A percentile compares a stretch with the other conserved stretches of the same genome.
phyloP scores from a whole-genome alignment of 2,797 vertebrate species.

The Sebastes wilsoni region DNA sequence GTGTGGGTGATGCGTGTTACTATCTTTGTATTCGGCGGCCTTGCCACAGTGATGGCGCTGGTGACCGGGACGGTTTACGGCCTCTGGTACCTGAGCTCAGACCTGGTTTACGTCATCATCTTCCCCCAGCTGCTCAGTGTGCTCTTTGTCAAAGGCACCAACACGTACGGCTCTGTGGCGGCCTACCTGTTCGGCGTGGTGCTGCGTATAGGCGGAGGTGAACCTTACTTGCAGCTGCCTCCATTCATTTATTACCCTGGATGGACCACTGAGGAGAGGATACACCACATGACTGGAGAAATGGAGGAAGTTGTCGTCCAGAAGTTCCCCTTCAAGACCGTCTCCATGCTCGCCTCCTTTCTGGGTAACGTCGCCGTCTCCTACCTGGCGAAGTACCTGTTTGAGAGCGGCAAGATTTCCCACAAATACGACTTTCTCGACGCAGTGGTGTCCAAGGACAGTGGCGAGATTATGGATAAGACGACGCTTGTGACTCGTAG shows the following conservation, averaged over 20 bases:
- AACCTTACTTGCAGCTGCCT: slow-evolving; percentile 92
- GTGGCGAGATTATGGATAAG: slow-evolving; percentile 97
- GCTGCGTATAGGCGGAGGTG: slow-evolving; percentile 93
- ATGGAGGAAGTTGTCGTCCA: slow-evolving; percentile 85
- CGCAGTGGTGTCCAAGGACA: slow-evolving; percentile 93
- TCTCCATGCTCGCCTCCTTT: slow-evolving; percentile 93
- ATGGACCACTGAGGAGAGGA: slow-evolving; percentile 83
- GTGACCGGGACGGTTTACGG: slow-evolving; percentile 94
- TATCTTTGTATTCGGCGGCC: slow-evolving; percentile 92
- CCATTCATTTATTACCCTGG: slow-evolving; percentile 95
- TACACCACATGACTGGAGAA: slow-evolving; percentile 69
- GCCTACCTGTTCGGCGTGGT: slow-evolving; percentile 93
- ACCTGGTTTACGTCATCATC: slow-evolving; percentile 97
- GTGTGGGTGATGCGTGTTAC: slow-evolving; percentile 97
- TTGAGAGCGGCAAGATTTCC: slow-evolving; percentile 93
- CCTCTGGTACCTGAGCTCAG: slow-evolving; percentile 98
- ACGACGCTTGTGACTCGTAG: slow-evolving; percentile 92
- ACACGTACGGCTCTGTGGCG: slow-evolving; percentile 94
- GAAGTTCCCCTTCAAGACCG: slow-evolving; percentile 94
- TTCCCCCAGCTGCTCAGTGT: slow-evolving; percentile 97
- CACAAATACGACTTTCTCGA: slow-evolving; percentile 95
- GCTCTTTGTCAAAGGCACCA: slow-evolving; percentile 94
- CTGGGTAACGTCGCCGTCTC: slow-evolving; percentile 89
- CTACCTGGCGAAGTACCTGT: slow-evolving; percentile 94
- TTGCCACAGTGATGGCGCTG: slow-evolving; percentile 95